Evolutionary conservation across 2,888 invertebrate species (phyloP), one percentile per base, ranked within the genome.

Genomic region (Sarcophaga caerulescens): DNA sequence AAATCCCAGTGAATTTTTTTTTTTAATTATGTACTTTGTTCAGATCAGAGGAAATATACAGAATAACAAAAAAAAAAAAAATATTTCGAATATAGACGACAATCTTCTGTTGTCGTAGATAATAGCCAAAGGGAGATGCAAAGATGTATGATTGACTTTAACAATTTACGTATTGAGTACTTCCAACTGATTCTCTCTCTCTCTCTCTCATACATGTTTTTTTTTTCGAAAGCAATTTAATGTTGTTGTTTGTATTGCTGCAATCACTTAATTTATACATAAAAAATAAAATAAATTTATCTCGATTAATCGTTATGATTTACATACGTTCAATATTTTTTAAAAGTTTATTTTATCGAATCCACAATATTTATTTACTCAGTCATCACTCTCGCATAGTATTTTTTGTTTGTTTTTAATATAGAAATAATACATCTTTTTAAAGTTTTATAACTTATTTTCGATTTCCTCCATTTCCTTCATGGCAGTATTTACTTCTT

Each of bases 361-460:
- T 44, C 10, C 35, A 35, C n/a, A 21, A 66, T 66, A 10, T 44
- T n/a, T 66, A 35, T 10, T n/a, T 66, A 65, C 63, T 65, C 63
- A 65, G 14, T 65, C 63, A 25, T 65, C 17, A 3, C n/a, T 66
- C 44, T 62, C 59, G n/a, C 59, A 60, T 17, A 25, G 59, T 12
- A 73, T 44, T 12, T 62, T 62, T 47, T 60, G n/a, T n/a, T 45
- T 45, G 59, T 44, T 62, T 25, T 25, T 25, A 25, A 25, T 25
- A 25, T 25, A 25, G 0, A 25, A 25, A 25, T 25, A 25, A 25
- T 25, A 23, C 23, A 23, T 23, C 25, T 35, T 1, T 4, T 35
- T 1, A 35, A 35, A 35, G 35, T 35, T 52, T 45, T 45, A 45
- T 52, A 25, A 80, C 69, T 74, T 69, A 62, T 74, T 35, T 74